Percentiles rank a stretch among this genome's conserved stretches.
Evolutionary conservation across 2,888 invertebrate species (phyloP).

Genomic region (Rhagonycha fulva): DNA sequence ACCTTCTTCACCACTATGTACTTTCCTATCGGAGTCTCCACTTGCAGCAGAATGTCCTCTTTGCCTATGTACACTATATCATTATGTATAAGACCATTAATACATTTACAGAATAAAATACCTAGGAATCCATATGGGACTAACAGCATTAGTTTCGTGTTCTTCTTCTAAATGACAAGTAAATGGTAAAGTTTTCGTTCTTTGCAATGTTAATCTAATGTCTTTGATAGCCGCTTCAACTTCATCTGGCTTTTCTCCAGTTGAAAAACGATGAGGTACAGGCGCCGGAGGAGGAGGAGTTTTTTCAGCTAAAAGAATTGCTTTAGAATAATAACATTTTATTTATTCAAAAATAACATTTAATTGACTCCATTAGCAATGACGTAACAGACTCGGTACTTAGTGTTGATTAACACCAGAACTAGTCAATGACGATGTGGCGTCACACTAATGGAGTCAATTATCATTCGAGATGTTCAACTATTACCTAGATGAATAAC

Average conservation of each 20-base stretch:
- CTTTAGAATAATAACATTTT: neutral
- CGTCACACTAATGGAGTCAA: no score
- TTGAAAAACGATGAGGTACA: conserved; percentile 68
- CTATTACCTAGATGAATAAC: no score
- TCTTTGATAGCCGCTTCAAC: conserved; percentile 77
- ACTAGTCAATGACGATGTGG: no score
- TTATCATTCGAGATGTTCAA: no score
- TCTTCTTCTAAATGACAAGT: conserved; percentile 55
- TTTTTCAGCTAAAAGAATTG: conserved; percentile 50
- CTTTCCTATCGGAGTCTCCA: conserved; percentile 68
- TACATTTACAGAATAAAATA: conserved; percentile 44
- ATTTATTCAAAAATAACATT: neutral
- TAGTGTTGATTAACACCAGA: no score
- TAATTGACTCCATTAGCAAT: neutral
- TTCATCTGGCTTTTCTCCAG: conserved; percentile 48
- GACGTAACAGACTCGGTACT: no score
- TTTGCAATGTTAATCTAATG: conserved; percentile 78
- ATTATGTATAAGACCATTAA: conserved; percentile 1
- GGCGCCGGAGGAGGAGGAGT: conserved; percentile 78
- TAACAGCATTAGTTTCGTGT: conserved; percentile 58
- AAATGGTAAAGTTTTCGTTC: conserved; percentile 68
- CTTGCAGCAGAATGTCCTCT: conserved; percentile 59
- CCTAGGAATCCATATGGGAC: conserved; percentile 75
- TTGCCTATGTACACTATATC: conserved; percentile 53
- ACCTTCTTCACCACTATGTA: conserved; percentile 70